A percentile compares a stretch with the other conserved stretches of the same genome.
phyloP scores from a whole-genome alignment of 2,888 invertebrate genomes.

The Tiliacea citrago region DNA sequence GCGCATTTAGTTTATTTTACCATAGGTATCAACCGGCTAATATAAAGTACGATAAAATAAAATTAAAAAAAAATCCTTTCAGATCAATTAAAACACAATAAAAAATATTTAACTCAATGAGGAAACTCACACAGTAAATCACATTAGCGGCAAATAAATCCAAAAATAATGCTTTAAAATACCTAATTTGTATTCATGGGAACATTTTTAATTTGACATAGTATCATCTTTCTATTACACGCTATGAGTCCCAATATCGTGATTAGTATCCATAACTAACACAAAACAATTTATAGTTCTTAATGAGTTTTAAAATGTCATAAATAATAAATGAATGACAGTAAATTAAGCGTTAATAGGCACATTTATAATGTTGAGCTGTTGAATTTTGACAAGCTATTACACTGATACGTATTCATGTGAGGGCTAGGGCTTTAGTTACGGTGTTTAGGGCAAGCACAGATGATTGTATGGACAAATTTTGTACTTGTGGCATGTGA shows the following conservation, averaged over 20 bases:
- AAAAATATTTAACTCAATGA: slow-evolving; percentile 1
- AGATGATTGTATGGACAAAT: neutral
- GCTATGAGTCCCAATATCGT: slow-evolving; percentile 21
- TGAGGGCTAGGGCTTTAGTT: slow-evolving; percentile 26
- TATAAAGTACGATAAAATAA: no score
- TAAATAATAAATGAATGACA: slow-evolving; percentile 44
- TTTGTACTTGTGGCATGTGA: neutral
- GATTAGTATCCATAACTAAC: slow-evolving; percentile 55
- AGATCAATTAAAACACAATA: slow-evolving; percentile 23
- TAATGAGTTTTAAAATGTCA: slow-evolving; percentile 51
- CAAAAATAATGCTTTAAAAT: neutral
- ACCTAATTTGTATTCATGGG: slow-evolving; percentile 56
- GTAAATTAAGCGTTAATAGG: slow-evolving; percentile 51
- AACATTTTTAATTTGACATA: slow-evolving; percentile 57
- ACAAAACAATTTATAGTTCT: slow-evolving; percentile 46
- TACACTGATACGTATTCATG: slow-evolving; percentile 36
- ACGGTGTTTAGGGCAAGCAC: slow-evolving; percentile 7
- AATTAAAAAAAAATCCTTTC: no score
- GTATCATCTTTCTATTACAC: slow-evolving; percentile 31
- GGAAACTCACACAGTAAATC: slow-evolving; percentile 25
- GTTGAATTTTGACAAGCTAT: slow-evolving; percentile 56
- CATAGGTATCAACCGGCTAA: no score
- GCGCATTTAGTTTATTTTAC: no score
- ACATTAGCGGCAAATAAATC: slow-evolving; percentile 1
- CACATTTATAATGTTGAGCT: slow-evolving; percentile 39